Conservation (phyloP, 2,888 invertebrate genomes). For the Pandemis cinnamomeana region DNA sequence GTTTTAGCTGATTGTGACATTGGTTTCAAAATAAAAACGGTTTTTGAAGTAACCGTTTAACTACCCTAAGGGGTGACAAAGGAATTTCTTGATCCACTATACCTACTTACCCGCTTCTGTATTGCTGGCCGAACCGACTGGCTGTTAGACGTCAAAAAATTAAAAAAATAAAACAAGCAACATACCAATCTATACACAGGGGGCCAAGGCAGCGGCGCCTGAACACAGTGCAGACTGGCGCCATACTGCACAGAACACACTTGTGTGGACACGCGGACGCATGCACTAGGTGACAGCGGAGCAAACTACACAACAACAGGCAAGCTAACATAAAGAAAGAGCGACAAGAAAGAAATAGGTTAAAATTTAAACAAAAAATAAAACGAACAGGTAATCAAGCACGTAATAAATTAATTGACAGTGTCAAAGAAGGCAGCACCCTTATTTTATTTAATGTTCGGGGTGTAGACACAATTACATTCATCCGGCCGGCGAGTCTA, state of each 20-base stretch:
- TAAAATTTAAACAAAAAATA: neutral
- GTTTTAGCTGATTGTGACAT: no score
- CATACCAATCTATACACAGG: constrained; percentile 78
- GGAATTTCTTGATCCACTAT: no score
- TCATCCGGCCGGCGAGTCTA: no score
- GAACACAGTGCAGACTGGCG: constrained; percentile 70
- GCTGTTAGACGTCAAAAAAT: neutral
- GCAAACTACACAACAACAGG: constrained; percentile 42
- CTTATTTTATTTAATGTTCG: no score
- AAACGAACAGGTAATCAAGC: no score
- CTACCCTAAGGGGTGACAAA: no score
- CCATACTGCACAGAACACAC: constrained; percentile 75
- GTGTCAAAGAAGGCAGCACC: no score
- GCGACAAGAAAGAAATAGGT: neutral
- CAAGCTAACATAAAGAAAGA: constrained; percentile 54
- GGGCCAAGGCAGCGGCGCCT: constrained; percentile 73
- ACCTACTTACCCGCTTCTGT: no score
- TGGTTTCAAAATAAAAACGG: no score
- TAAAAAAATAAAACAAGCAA: constrained; percentile 45
- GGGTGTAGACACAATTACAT: no score
- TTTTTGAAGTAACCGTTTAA: no score
- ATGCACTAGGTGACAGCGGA: constrained; percentile 80
- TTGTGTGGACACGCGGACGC: constrained; percentile 74
- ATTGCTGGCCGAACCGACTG: neutral
- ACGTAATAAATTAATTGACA: no score